phyloP scores from a whole-genome alignment of 2,113 vertebrate species.

The Rhegmatorhina hoffmannsi region DNA sequence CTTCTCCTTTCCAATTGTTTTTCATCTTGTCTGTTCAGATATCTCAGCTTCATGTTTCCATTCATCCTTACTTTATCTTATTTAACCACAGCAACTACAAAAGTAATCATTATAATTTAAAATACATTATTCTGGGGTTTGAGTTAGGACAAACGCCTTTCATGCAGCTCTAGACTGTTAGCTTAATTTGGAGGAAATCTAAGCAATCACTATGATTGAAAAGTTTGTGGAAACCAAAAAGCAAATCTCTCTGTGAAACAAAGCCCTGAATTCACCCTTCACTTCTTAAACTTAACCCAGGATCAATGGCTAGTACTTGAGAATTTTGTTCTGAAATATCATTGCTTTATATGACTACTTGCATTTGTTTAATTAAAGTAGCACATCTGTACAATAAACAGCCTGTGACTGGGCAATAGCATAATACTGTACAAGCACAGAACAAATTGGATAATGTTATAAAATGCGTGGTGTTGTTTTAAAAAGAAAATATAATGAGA shows the following conservation, averaged over 20 bases:
- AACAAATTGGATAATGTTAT: constrained; percentile 80
- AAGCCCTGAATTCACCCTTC: background rate
- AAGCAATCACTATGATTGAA: background rate
- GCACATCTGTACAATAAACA: constrained; percentile 78
- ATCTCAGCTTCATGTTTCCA: background rate
- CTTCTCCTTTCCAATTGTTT: background rate
- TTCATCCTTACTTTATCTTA: background rate
- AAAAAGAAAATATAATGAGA: constrained; percentile 79
- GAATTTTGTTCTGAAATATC: constrained; percentile 54
- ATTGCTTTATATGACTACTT: constrained; percentile 68
- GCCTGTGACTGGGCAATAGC: constrained; percentile 70
- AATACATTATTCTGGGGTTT: background rate
- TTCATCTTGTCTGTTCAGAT: background rate
- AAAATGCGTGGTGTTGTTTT: constrained; percentile 72
- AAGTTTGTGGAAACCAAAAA: background rate
- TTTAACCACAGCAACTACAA: background rate
- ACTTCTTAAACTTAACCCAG: background rate
- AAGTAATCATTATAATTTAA: background rate
- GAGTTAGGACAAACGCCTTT: background rate
- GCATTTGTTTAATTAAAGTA: constrained; percentile 82
- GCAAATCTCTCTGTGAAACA: background rate
- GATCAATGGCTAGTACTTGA: background rate
- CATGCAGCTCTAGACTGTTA: background rate
- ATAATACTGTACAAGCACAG: constrained; percentile 72
- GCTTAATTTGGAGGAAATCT: background rate